Percentiles rank a stretch among this genome's conserved stretches.
phyloP scores from a whole-genome alignment of 2,113 vertebrate genomes.

The Erinaceus europaeus region DNA sequence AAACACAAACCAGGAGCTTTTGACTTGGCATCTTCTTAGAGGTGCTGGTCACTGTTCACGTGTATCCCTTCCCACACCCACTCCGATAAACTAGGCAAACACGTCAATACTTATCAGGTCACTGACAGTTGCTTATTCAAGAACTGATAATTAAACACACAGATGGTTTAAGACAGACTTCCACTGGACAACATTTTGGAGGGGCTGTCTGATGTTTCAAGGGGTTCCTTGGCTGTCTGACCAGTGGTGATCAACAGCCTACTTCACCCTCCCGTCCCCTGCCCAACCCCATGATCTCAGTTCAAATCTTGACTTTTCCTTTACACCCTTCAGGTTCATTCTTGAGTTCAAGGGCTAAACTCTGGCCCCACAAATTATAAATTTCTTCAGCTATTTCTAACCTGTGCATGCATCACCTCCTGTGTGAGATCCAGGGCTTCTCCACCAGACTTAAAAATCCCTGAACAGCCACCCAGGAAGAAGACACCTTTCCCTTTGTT shows the following conservation, averaged over 20 bases:
- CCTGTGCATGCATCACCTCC: background rate
- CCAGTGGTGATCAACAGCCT: background rate
- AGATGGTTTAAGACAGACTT: background rate
- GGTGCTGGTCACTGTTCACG: background rate
- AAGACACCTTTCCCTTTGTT: background rate
- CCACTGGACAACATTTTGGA: background rate
- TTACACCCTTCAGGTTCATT: background rate
- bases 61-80: too few relatives aligned
- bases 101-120: background rate
- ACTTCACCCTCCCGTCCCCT: background rate
- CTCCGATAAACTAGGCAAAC: constrained; percentile 3
- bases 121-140: background rate
- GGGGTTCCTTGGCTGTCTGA: background rate
- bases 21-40: background rate
- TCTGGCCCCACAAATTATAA: background rate
- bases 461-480: background rate
- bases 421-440: background rate
- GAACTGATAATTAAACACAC: background rate
- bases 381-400: background rate
- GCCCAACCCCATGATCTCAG: background rate
- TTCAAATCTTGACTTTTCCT: background rate
- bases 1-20: background rate
- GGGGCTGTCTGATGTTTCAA: background rate
- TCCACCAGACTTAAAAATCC: background rate
- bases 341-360: background rate